Evolutionary conservation across 2,888 invertebrate genomes (phyloP), one percentile per base, ranked within the genome.

Genomic region (Erpobdella octoculata): DNA sequence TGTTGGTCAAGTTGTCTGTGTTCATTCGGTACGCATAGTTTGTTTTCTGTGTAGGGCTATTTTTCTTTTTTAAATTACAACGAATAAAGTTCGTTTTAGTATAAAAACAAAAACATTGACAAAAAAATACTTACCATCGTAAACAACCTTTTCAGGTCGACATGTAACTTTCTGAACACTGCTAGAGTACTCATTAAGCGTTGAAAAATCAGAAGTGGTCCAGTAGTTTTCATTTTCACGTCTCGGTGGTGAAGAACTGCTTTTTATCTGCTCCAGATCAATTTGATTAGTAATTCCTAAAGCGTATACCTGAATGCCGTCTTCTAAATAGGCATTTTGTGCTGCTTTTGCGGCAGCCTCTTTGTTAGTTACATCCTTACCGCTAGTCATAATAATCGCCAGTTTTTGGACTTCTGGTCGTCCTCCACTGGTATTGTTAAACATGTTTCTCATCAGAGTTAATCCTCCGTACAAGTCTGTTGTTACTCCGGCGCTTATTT

Each of bases 371-470:
- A 78, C 79, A 6, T 80, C 81, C 21, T 78, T 75, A 37, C 80
- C 80, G 72, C 80, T 79, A 48, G 79, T 77, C 5, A 81, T 74
- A 37, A 81, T 75, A 38, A 81, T 78, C 21, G 77, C 77, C 41
- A 80, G 73, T 70, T 80, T 80, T 6, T 76, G 75, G 2, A 77
- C 80, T 41, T 77, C 75, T 35, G 78, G 77, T 59, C 81, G 74
- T 71, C 80, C 80, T 2, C 81, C 81, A 28, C 4, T 36, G 71
- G 78, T 76, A n/a, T 67, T 73, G 5, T 38, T 4, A 59, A 35
- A 38, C 18, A 71, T 18, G 3, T 28, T 37, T 1, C 25, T 28
- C 31, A 65, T 71, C 12, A 58, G 59, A 25, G 37, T 38, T 21
- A 73, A 46, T 5, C 73, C 73, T 6, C 67, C 66, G 41, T 71